phyloP scores from a whole-genome alignment of 2,888 invertebrate species.

The Rambutsinella grinnellia region DNA sequence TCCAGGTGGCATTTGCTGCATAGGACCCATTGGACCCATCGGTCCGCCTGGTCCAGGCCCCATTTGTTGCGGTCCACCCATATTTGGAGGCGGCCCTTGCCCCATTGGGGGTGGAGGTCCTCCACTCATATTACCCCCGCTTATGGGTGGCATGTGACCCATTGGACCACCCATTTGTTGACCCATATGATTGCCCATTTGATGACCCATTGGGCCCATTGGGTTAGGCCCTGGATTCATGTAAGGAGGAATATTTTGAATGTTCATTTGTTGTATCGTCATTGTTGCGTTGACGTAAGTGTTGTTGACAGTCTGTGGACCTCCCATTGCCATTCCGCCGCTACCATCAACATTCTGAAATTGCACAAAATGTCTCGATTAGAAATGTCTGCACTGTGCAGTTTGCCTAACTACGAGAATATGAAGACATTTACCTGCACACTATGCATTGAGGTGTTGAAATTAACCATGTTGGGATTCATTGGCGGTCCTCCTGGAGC shows the following conservation, averaged over 20 bases:
- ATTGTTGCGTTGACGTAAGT: conserved; percentile 72
- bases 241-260: conserved; percentile 69
- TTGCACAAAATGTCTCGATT: not conserved
- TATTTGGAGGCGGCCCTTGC: conserved; percentile 56
- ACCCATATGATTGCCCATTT: conserved; percentile 62
- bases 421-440: conserved; percentile 68
- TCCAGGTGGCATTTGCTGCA: conserved; percentile 62
- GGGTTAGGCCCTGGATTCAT: conserved; percentile 61
- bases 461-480: conserved; percentile 70
- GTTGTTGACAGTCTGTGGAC: conserved; percentile 71
- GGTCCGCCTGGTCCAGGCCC: conserved; percentile 62
- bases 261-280: conserved; percentile 72
- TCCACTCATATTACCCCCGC: conserved; percentile 56
- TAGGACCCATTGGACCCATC: conserved; percentile 66
- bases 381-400: too few relatives aligned
- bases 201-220: conserved; percentile 66
- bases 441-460: conserved; percentile 68
- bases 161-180: conserved; percentile 64
- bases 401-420: not conserved
- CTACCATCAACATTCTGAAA: conserved; percentile 66
- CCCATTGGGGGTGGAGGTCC: conserved; percentile 64
- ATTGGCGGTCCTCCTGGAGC: conserved; percentile 64
- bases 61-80: conserved; percentile 38
- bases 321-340: conserved; percentile 67
- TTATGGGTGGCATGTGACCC: conserved; percentile 63